Evolutionary conservation across 1,140 invertebrate genomes (phyloP), one percentile per base, ranked within the genome.

Genomic region (Lordiphosa clarofinis): DNA sequence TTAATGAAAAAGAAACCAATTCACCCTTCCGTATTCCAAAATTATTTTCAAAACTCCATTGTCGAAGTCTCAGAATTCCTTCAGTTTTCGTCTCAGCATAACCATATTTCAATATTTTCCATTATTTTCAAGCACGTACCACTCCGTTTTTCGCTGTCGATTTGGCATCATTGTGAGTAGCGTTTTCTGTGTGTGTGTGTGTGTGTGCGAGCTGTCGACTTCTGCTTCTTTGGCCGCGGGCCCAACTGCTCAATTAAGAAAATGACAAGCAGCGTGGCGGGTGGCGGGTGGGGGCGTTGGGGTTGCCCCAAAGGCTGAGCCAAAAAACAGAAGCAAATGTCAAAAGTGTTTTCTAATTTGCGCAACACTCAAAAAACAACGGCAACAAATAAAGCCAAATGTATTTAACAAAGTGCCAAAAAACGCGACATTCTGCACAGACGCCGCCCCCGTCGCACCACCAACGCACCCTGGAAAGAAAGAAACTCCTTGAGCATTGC

Each of bases 301-400:
- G 7, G 8, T 33, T 13, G n/a, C 21, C 3, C 31, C 46, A 37
- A 50, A 39, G 46, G 15, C 31, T 52, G 44, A 36, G 39, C 28
- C 49, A 40, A 24, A 48, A 42, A 35, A 33, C 39, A 39, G 54
- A 55, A 57, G 76, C 75, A 75, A 82, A 81, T 82, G 75, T 82
- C 75, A 81, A 72, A 81, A 81, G 76, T 74, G 75, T 82, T 81
- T 81, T 81, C 75, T 81, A 81, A 81, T 81, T 81, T 81, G 71
- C 67, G 72, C 76, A 63, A 68, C 58, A 72, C 66, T 61, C 76
- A 31, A 50, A 69, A 44, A 57, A 53, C 61, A 71, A 69, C 43
- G 46, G 28, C 53, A 57, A 48, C 72, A 76, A 76, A 76, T 81
- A 70, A 81, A 72, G 75, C 76, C 67, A 64, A 82, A 71, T 74